phyloP scores from a whole-genome alignment of 2,113 vertebrate genomes.

The Synodontis membranacea region DNA sequence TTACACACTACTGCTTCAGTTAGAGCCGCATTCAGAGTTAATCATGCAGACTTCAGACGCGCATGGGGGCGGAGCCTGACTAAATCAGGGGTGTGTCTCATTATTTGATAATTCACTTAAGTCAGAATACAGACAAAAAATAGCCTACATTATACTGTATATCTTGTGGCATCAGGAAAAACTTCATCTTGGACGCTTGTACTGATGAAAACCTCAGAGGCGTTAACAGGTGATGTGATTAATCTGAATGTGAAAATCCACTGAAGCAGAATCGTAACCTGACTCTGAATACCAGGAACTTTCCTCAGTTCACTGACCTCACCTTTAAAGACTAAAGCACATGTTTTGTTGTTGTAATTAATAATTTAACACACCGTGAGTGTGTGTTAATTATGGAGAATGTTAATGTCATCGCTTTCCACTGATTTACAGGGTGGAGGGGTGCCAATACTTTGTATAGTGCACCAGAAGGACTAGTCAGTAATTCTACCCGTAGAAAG shows the following conservation, averaged over 20 bases:
- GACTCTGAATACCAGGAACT: background rate
- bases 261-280: background rate
- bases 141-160: background rate
- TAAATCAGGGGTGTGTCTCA: background rate
- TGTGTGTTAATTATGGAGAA: background rate
- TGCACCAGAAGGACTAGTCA: background rate
- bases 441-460: background rate
- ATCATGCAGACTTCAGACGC: background rate
- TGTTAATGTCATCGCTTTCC: background rate
- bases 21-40: background rate
- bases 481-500: background rate
- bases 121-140: background rate
- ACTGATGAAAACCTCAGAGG: background rate
- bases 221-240: background rate
- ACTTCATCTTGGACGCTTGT: background rate
- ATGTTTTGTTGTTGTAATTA: background rate
- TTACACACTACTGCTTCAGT: conserved; percentile 44
- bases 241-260: background rate
- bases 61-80: background rate
- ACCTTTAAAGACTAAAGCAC: background rate
- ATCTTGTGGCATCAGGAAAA: background rate
- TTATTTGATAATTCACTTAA: background rate
- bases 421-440: background rate
- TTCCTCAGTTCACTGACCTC: background rate
- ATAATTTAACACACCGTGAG: too few relatives aligned